Conservation (phyloP, 2,888 invertebrate genomes). For the Philereme transversata region DNA sequence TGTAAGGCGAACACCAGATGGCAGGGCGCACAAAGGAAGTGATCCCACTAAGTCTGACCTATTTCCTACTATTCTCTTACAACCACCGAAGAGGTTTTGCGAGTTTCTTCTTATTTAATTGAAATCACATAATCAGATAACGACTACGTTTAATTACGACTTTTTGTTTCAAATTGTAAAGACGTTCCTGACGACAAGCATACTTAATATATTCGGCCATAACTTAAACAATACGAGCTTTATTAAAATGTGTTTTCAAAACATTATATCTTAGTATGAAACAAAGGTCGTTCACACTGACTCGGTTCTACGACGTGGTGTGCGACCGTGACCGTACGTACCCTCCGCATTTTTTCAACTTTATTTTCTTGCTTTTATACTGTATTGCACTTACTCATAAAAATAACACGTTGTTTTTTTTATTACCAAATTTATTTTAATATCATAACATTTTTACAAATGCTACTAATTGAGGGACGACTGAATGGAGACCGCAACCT, state of each 20-base stretch:
- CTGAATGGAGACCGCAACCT: background rate
- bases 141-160: conserved; percentile 39
- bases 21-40: conserved; percentile 13
- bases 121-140: conserved; percentile 39
- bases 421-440: no score
- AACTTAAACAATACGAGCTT: conserved; percentile 71
- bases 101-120: conserved; percentile 19
- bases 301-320: conserved; percentile 60
- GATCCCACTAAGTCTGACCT: conserved; percentile 7
- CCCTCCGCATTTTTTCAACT: conserved; percentile 49
- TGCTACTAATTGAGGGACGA: no score
- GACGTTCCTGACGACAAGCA: conserved; percentile 58
- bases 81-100: background rate
- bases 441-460: no score
- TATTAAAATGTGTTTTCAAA: conserved; percentile 79
- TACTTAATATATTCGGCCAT: conserved; percentile 65
- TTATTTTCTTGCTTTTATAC: conserved; percentile 6
- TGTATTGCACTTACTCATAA: background rate
- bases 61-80: conserved; percentile 7
- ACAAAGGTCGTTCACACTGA: conserved; percentile 73
- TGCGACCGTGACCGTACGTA: conserved; percentile 65
- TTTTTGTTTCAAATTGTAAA: conserved; percentile 45
- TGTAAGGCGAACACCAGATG: conserved; percentile 11
- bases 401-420: background rate
- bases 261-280: conserved; percentile 72